Evolutionary conservation across 1,140 invertebrate species (phyloP), one percentile per base, ranked within the genome.

Genomic region (Polypedilum pembai): DNA sequence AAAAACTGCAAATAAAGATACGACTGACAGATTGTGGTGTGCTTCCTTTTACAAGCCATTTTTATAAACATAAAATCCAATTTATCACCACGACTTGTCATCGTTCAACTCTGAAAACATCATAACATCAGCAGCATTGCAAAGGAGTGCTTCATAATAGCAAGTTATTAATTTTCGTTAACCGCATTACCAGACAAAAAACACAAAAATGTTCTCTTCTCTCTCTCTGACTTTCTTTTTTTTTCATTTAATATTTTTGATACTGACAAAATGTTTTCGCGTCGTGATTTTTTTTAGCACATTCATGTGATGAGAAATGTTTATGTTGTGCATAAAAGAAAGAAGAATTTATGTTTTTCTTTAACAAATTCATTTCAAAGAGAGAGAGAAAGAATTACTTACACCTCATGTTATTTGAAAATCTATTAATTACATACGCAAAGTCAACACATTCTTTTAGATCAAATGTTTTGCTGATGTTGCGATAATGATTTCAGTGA

Each of bases 131-230:
- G 5, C 24, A 33, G n/a, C 8, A 56, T 3, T 69, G 20, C 3
- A 17, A 69, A 8, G 17, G 65, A 69, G 65, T 69, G 65, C 65
- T 18, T 21, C 45, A 56, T 69, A 18, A 69, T 69, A 69, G 8
- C 65, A 69, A 18, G 65, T 69, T 69, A 69, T 69, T 69, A 69
- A 69, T 69, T 69, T 69, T 69, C 65, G 65, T 69, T 69, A 69
- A 69, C 65, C 65, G 20, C 65, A 20, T 69, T 69, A 21, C 65
- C 65, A 69, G 65, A 69, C 65, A 69, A 56, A 56, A 45, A 12
- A 56, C 15, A 56, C 45, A 56, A 15, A 56, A 56, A 56, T 56
- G 45, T 56, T 56, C 12, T 56, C 8, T 45, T 45, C 41, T 45
- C n/a, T 56, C n/a, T 10, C 45, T 56, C 15, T 12, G 24, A 33